Evolutionary conservation across 2,113 vertebrate species (phyloP).

Genomic region (Lampris incognitus): DNA sequence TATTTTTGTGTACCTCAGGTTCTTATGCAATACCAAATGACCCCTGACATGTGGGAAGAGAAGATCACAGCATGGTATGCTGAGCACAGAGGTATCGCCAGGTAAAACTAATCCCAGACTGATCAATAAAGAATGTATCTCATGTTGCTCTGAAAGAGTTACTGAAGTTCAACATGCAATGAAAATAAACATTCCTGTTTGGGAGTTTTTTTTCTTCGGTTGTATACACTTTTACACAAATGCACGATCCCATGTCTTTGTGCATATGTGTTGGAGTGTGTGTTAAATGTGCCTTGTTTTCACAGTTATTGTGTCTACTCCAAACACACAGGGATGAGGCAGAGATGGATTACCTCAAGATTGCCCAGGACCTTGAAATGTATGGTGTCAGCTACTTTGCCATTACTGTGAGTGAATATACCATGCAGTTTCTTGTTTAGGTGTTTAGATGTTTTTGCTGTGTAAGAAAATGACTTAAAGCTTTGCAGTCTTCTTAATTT

Average conservation of each 20-base stretch:
- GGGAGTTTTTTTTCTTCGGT: not conserved
- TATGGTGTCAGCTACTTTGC: constrained; percentile 95
- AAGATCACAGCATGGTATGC: constrained; percentile 95
- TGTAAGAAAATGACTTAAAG: not conserved
- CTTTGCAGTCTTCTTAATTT: not conserved
- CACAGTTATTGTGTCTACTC: constrained; percentile 35
- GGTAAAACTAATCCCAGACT: constrained; percentile 76
- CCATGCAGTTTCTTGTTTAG: not conserved
- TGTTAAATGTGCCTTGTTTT: not conserved
- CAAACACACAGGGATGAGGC: constrained; percentile 87
- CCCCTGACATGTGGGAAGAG: constrained; percentile 95
- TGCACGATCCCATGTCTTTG: too few species aligned
- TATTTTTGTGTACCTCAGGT: constrained; percentile 77
- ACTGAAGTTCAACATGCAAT: constrained; percentile 12
- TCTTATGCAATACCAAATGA: constrained; percentile 95
- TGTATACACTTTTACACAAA: too few species aligned
- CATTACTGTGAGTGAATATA: constrained; percentile 85
- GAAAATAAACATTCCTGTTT: not conserved
- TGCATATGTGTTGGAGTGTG: not conserved
- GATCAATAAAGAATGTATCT: not conserved
- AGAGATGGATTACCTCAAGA: constrained; percentile 95
- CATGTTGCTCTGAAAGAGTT: not conserved
- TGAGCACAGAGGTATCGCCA: constrained; percentile 91
- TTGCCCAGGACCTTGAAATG: constrained; percentile 94
- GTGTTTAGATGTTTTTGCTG: not conserved